phyloP scores from a whole-genome alignment of 2,888 invertebrate genomes.

The Ellobium chinense region DNA sequence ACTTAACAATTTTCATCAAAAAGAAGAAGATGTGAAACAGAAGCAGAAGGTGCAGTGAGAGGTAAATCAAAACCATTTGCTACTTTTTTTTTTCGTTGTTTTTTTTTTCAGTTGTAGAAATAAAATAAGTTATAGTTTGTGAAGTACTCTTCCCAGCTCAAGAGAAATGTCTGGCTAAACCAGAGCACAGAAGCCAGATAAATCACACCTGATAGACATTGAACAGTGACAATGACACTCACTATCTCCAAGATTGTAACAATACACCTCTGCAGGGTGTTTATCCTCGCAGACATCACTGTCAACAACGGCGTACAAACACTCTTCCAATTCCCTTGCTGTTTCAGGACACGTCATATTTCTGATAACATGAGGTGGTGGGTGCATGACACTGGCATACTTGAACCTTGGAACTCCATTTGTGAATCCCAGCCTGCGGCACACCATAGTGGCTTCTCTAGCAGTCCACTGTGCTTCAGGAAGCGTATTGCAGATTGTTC shows the following conservation, averaged over 20 bases:
- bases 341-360: background rate
- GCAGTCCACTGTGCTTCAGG: background rate
- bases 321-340: background rate
- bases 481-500: background rate
- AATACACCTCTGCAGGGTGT: background rate
- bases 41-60: too few species aligned
- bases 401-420: background rate
- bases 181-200: too few species aligned
- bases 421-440: background rate
- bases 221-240: too few species aligned
- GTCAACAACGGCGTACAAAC: background rate
- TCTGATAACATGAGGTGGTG: background rate
- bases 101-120: too few species aligned
- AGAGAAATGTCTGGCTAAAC: too few species aligned
- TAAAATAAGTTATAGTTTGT: too few species aligned
- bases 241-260: constrained; percentile 8
- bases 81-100: too few species aligned
- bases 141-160: too few species aligned
- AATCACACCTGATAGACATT: too few species aligned
- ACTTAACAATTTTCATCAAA: too few species aligned
- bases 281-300: background rate
- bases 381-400: background rate
- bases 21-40: too few species aligned
- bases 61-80: too few species aligned
- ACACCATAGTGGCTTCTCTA: constrained; percentile 2